These are phyloP conservation scores for Astropecten irregularis DNA, from an alignment of 53 echinoderm and acorn worm genomes.

Conservation along the genomic window DNA sequence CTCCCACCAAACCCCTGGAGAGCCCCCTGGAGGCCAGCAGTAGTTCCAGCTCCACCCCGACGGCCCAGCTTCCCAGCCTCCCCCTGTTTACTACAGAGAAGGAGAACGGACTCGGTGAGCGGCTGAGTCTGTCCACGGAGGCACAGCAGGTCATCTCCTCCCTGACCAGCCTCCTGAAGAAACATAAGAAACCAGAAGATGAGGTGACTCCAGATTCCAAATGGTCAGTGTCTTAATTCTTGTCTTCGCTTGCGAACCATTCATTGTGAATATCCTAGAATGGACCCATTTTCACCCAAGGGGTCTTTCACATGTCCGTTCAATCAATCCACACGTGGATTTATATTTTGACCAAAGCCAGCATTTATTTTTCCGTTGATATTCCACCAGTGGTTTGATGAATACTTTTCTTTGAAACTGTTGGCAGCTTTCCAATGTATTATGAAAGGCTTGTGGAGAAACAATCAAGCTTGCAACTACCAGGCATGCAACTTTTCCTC, in stretches of 20 bases:
- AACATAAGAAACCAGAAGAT: conserved; percentile 60
- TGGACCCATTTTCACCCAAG: too few species aligned
- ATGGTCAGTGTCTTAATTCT: conserved; percentile 24
- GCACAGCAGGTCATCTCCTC: conserved; percentile 91
- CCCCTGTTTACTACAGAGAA: conserved; percentile 66
- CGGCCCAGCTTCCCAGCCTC: conserved; percentile 29
- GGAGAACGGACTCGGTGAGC: conserved; percentile 67
- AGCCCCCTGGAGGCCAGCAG: conserved; percentile 40
- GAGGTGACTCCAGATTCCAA: conserved; percentile 26
- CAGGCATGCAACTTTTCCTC: too few species aligned
- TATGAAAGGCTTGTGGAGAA: too few species aligned
- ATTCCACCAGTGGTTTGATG: too few species aligned
- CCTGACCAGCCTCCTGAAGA: conserved; percentile 82
- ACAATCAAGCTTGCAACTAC: too few species aligned
- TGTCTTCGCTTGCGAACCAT: neutral
- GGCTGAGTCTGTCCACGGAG: conserved; percentile 81
- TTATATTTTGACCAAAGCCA: too few species aligned
- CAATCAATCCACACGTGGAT: too few species aligned
- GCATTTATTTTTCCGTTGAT: too few species aligned
- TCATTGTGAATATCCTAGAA: too few species aligned
- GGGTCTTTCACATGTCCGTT: too few species aligned
- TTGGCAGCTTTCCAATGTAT: too few species aligned
- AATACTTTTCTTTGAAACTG: too few species aligned
- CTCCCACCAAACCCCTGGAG: conserved; percentile 33
- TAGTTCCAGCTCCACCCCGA: conserved; percentile 36